Evolutionary conservation across 2,888 invertebrate species (phyloP).

Genomic region (Syrphus vitripennis): DNA sequence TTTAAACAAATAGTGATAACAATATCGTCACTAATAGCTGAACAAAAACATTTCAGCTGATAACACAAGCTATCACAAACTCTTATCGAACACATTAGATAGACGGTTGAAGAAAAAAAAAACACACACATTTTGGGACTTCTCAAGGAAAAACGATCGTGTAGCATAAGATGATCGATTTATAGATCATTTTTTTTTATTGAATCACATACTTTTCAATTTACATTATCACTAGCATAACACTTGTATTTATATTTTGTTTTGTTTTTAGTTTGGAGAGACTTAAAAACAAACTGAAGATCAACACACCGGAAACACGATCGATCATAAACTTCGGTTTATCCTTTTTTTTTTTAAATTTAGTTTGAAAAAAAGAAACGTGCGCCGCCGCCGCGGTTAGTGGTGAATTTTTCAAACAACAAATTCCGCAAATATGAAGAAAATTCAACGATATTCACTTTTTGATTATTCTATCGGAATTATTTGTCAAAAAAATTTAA

Average conservation of each 20-base stretch:
- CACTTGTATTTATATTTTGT: conserved; percentile 4
- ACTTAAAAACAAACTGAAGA: conserved; percentile 42
- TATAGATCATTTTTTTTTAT: neutral
- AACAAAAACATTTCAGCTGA: neutral
- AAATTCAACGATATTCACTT: conserved; percentile 39
- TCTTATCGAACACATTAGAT: neutral
- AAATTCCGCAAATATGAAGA: conserved; percentile 13
- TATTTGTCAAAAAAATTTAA: conserved; percentile 20
- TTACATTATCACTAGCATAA: conserved; percentile 56
- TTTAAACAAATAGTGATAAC: conserved; percentile 27
- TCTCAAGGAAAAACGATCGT: conserved; percentile 13
- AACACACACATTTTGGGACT: conserved; percentile 53
- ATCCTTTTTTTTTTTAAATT: conserved; percentile 26
- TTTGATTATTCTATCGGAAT: conserved; percentile 44
- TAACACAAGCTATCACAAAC: conserved; percentile 8
- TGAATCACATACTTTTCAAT: conserved; percentile 52
- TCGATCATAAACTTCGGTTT: conserved; percentile 57
- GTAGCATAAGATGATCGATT: conserved; percentile 11
- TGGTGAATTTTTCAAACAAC: conserved; percentile 33
- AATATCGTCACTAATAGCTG: conserved; percentile 51
- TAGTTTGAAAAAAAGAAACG: conserved; percentile 28
- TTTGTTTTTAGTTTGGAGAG: conserved; percentile 1
- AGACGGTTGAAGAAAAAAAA: neutral
- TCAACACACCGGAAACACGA: conserved; percentile 61
- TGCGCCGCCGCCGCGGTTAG: conserved; percentile 42